Evolutionary conservation across 2,113 vertebrate genomes (phyloP), one percentile per base, ranked within the genome.

Genomic region (Malaclemys terrapin): DNA sequence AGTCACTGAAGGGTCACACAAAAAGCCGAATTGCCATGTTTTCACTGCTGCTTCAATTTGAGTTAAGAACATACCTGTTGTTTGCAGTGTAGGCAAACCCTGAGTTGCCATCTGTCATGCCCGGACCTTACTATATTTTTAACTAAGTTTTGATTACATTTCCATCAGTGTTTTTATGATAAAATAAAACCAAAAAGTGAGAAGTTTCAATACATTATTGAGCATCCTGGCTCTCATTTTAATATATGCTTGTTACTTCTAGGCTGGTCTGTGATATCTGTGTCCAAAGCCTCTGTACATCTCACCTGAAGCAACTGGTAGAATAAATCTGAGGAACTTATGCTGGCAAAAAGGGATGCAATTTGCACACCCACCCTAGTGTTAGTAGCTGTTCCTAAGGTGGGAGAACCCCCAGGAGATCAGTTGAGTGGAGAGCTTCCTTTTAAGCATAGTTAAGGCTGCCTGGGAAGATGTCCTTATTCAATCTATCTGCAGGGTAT

Each of bases 101-200:
- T 16, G 20, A 54, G 4, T 54, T 92, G 89, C 83, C 54, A 86
- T 31, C 8, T 93, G 1, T 80, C 0, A 1, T 69, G 62, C 10
- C 50, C 3, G 65, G 84, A 47, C 3, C 2, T 92, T 2, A 42
- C n/a, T 14, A 14, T 82, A 52, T 87, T 89, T 84, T 86, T 42
- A 80, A 7, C 3, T 62, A 35, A 80, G 84, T 88, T 69, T 83
- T 93, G 35, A 25, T 93, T 56, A 53, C 5, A 45, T 87, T 93
- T 87, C 8, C 11, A 35, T 90, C 14, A 47, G 2, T 79, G 14
- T 5, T 90, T 90, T 91, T n/a, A 59, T 5, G 11, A 1, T 24
- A 24, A 83, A 35, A 87, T 2, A 3, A 83, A 8, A 35, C n/a
- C 13, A 83, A 78, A 49, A 96, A 59, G 65, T 79, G 47, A 85